phyloP scores from a whole-genome alignment of 2,113 vertebrate genomes.

The Sprattus sprattus region DNA sequence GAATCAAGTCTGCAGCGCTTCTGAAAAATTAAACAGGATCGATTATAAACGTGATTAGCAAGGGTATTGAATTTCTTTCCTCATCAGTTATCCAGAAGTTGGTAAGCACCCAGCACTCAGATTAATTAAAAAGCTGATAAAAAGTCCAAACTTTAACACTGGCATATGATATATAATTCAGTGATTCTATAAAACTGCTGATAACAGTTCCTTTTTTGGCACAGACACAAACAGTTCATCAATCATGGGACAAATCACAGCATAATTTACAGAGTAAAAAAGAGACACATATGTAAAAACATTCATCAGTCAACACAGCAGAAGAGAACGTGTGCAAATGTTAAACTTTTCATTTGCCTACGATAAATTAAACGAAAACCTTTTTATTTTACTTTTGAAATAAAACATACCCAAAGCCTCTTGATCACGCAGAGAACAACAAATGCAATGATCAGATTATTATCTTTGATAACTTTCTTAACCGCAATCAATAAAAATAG shows the following conservation, averaged over 20 bases:
- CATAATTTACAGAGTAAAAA: background rate
- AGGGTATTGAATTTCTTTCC: background rate
- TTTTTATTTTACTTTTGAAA: too few species aligned
- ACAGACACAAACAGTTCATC: slow-evolving; percentile 9
- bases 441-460: background rate
- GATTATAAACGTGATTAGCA: background rate
- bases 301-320: background rate
- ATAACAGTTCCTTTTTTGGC: background rate
- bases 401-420: background rate
- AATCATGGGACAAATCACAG: background rate
- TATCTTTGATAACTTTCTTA: background rate
- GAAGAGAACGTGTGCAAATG: background rate
- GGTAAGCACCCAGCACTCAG: background rate
- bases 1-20: background rate
- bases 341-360: background rate
- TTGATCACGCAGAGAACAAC: background rate
- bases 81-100: background rate
- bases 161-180: background rate
- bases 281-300: background rate
- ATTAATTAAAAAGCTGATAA: background rate
- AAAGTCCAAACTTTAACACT: background rate
- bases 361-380: background rate
- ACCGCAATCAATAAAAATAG: background rate
- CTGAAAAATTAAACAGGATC: slow-evolving; percentile 14
- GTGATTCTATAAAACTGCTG: slow-evolving; percentile 7